A percentile compares a stretch with the other conserved stretches of the same genome.
phyloP scores from a whole-genome alignment of 1,140 invertebrate genomes.

The Lepidostoma basale region DNA sequence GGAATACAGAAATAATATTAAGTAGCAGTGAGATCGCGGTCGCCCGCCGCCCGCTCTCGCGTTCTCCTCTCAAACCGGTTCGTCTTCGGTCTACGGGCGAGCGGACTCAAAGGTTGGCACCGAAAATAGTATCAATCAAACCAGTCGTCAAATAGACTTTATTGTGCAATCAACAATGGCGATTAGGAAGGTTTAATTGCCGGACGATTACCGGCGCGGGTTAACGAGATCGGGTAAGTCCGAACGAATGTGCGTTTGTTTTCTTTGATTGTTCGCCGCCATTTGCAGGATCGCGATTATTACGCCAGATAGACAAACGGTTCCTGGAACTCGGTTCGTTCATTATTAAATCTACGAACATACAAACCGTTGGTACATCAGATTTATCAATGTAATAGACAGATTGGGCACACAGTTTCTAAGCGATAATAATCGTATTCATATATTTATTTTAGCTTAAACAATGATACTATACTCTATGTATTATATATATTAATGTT shows the following conservation, averaged over 20 bases:
- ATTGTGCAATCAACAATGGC: conserved; percentile 40
- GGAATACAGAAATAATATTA: conserved; percentile 16
- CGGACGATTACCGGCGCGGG: conserved; percentile 25
- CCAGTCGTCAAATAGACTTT: conserved; percentile 36
- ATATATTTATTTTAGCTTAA: no score
- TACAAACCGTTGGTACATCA: background rate
- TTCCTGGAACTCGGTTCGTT: conserved; percentile 5
- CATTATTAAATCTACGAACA: background rate
- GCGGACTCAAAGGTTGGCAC: conserved; percentile 18
- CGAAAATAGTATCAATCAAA: conserved; percentile 41
- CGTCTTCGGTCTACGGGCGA: background rate
- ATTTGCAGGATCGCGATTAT: conserved; percentile 12
- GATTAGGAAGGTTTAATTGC: conserved; percentile 43
- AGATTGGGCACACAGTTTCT: no score
- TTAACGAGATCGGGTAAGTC: conserved; percentile 29
- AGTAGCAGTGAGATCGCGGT: background rate
- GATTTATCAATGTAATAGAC: no score
- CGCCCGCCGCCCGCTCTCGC: background rate
- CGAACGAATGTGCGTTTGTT: conserved; percentile 9
- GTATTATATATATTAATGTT: no score
- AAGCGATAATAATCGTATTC: no score
- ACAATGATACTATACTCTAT: no score
- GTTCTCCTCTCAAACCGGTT: conserved; percentile 29
- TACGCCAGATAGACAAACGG: background rate
- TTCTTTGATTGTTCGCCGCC: conserved; percentile 16